A percentile compares a stretch with the other conserved stretches of the same genome.
Conservation (phyloP, 2,888 invertebrate species). For the Cenopis cana region DNA sequence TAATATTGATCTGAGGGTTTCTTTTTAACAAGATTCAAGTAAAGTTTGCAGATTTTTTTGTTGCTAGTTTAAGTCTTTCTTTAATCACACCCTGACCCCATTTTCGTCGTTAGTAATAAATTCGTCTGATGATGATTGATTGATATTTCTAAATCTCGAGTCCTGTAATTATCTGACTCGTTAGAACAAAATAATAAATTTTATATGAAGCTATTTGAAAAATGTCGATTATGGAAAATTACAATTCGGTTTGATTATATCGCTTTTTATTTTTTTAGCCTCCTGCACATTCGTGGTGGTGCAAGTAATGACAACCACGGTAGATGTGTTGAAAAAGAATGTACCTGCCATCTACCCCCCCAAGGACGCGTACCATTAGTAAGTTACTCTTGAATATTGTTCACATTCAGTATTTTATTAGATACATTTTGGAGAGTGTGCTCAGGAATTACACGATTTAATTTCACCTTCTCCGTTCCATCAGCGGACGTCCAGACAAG, state of each 20-base stretch:
- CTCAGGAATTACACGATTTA: too few relatives aligned
- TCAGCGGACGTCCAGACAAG: too few relatives aligned
- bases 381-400: conserved; percentile 59
- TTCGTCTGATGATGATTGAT: not conserved
- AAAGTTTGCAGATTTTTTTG: too few relatives aligned
- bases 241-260: not conserved
- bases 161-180: too few relatives aligned
- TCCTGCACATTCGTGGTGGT: conserved; percentile 92
- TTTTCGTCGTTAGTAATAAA: not conserved
- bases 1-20: too few relatives aligned
- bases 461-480: too few relatives aligned
- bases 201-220: not conserved
- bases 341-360: conserved; percentile 88
- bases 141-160: too few relatives aligned
- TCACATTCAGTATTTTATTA: too few relatives aligned
- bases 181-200: not conserved
- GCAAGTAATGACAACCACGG: conserved; percentile 91
- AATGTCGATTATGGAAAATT: not conserved
- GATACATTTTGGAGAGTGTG: too few relatives aligned
- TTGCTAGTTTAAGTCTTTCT: not conserved
- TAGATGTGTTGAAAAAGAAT: conserved; percentile 88
- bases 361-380: conserved; percentile 86
- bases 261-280: conserved; percentile 76
- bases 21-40: too few relatives aligned
- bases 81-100: too few relatives aligned